Percentiles rank a stretch among this genome's conserved stretches.
These are phyloP conservation scores for Oscheius sp. DNA, from an alignment of 2,888 invertebrate genomes.

Conservation along the genomic window DNA sequence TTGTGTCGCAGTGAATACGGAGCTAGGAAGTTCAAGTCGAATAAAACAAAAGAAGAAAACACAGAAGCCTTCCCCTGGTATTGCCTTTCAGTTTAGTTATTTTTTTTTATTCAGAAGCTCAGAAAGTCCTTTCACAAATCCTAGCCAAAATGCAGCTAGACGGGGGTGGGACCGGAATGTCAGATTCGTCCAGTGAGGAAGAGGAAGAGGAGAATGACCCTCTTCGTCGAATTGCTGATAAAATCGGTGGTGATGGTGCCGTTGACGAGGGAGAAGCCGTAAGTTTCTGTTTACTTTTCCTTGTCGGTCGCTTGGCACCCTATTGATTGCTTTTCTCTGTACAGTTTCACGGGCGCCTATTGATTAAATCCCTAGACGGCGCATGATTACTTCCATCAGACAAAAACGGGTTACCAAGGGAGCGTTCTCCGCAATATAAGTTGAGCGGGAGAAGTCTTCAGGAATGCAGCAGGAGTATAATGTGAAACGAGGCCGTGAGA, in stretches of 20 bases:
- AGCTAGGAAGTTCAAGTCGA: constrained; percentile 1
- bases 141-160: constrained; percentile 51
- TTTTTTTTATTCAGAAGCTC: constrained; percentile 37
- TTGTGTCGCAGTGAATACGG: background rate
- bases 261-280: constrained; percentile 46
- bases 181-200: constrained; percentile 58
- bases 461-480: background rate
- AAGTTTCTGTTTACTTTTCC: background rate
- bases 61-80: background rate
- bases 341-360: no score
- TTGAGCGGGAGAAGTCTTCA: no score
- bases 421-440: no score
- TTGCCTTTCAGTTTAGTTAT: background rate
- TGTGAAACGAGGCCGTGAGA: background rate
- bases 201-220: constrained; percentile 60
- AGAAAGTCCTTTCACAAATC: constrained; percentile 37
- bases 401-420: no score
- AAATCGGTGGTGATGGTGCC: constrained; percentile 44
- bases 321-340: no score
- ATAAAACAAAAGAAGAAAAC: background rate
- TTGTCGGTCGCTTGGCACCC: no score
- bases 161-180: constrained; percentile 61
- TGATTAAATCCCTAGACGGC: no score
- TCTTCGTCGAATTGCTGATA: constrained; percentile 49
- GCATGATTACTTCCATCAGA: no score